A percentile compares a stretch with the other conserved stretches of the same genome.
These are phyloP conservation scores for Punctoribates punctum DNA, from an alignment of 2,888 invertebrate genomes.

Conservation along the genomic window DNA sequence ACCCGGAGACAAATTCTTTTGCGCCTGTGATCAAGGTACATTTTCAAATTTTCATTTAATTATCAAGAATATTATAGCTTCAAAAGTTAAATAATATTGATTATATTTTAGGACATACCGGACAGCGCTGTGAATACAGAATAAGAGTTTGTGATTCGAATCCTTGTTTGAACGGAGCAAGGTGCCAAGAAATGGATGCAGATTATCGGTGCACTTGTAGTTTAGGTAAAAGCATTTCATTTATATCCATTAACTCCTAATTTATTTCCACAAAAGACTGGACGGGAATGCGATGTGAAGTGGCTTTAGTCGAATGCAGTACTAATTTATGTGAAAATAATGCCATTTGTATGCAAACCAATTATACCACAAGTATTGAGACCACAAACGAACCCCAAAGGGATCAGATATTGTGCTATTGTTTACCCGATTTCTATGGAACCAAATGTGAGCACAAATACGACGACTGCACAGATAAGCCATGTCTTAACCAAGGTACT, in stretches of 20 bases:
- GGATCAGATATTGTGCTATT: conserved; percentile 16
- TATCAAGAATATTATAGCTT: too few species aligned
- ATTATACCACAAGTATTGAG: background rate
- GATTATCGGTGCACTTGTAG: conserved; percentile 32
- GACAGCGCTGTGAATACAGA: conserved; percentile 18
- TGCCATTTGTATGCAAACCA: conserved; percentile 35
- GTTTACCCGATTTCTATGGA: conserved; percentile 39
- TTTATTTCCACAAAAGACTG: background rate
- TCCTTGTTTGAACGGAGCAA: conserved; percentile 33
- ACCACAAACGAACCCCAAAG: background rate
- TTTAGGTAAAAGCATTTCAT: conserved; percentile 25
- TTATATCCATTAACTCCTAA: background rate
- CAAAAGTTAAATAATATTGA: background rate
- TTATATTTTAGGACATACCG: conserved; percentile 18
- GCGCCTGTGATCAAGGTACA: conserved; percentile 22
- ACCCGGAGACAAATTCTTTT: conserved; percentile 34
- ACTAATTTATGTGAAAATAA: conserved; percentile 4
- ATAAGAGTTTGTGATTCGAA: conserved; percentile 19
- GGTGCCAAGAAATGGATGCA: background rate
- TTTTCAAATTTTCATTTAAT: background rate
- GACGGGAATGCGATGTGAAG: conserved; percentile 35
- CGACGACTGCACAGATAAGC: conserved; percentile 35
- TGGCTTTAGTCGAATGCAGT: conserved; percentile 5
- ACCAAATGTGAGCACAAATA: conserved; percentile 17
- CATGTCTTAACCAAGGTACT: conserved; percentile 24